These are phyloP conservation scores for Tor tambroides DNA, from an alignment of 2,113 vertebrate species.

Conservation along the genomic window DNA sequence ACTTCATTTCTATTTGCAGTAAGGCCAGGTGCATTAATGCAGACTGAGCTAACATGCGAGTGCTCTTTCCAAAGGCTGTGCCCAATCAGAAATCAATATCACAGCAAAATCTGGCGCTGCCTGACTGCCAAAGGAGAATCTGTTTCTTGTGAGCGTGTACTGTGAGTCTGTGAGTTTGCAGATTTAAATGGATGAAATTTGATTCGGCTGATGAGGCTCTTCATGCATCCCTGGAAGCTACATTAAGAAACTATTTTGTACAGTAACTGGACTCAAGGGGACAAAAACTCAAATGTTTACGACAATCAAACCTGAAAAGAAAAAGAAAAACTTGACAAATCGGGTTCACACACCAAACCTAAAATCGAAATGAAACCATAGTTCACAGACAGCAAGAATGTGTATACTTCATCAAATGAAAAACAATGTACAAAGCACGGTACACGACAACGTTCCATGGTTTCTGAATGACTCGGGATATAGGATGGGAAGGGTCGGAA, in stretches of 20 bases:
- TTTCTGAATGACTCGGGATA: slow-evolving; percentile 11
- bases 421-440: slow-evolving; percentile 41
- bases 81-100: slow-evolving; percentile 22
- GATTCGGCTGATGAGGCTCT: not conserved
- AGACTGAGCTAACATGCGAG: not conserved
- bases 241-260: slow-evolving; percentile 69
- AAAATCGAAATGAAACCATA: slow-evolving; percentile 16
- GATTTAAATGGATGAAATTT: not conserved
- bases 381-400: slow-evolving; percentile 46
- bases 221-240: slow-evolving; percentile 81
- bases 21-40: not conserved
- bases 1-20: not conserved
- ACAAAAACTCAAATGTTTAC: slow-evolving; percentile 12
- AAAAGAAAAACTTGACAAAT: not conserved
- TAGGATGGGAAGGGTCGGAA: slow-evolving; percentile 9
- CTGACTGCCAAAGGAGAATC: not conserved
- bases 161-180: not conserved
- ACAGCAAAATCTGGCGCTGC: too few relatives aligned
- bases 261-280: slow-evolving; percentile 37
- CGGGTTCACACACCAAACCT: slow-evolving; percentile 14
- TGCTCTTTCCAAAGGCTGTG: not conserved
- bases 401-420: slow-evolving; percentile 20
- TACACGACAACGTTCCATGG: slow-evolving; percentile 45
- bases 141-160: not conserved
- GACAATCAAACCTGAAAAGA: not conserved